Evolutionary conservation across 1,140 invertebrate species (phyloP).

Genomic region (Atta colombica): DNA sequence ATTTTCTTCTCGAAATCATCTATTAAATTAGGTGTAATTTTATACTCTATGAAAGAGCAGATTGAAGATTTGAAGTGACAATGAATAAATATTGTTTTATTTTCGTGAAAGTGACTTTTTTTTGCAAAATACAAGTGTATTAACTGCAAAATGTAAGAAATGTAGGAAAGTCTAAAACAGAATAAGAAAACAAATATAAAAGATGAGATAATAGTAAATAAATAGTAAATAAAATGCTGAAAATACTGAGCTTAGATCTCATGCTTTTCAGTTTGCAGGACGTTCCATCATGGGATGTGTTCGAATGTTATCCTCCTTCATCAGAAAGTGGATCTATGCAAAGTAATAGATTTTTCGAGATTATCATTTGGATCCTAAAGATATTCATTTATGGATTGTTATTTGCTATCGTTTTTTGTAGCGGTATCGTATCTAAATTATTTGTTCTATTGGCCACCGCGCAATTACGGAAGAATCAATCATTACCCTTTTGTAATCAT

Average conservation of each 20-base stretch:
- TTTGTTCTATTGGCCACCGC: slow-evolving; percentile 95
- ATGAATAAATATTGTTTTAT: not conserved
- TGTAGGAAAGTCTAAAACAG: not conserved
- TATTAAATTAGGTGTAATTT: too few relatives aligned
- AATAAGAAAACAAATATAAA: not conserved
- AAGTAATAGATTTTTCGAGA: slow-evolving; percentile 92
- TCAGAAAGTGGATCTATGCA: slow-evolving; percentile 94
- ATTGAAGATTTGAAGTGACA: not conserved
- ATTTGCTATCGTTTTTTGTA: slow-evolving; percentile 92
- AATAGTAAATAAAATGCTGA: not conserved
- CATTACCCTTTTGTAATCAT: slow-evolving; percentile 91
- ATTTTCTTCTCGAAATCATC: not conserved
- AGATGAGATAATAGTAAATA: slow-evolving; percentile 5
- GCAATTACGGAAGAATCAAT: slow-evolving; percentile 91
- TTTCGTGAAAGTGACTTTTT: not conserved
- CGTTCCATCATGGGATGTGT: slow-evolving; percentile 97
- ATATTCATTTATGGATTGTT: slow-evolving; percentile 92
- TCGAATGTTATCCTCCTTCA: slow-evolving; percentile 93
- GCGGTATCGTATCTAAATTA: slow-evolving; percentile 93
- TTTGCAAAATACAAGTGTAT: not conserved
- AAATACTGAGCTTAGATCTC: not conserved
- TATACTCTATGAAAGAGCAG: too few relatives aligned
- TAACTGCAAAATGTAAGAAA: not conserved
- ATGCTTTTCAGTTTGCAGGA: slow-evolving; percentile 85
- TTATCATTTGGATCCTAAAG: slow-evolving; percentile 93